A percentile compares a stretch with the other conserved stretches of the same genome.
phyloP scores from a whole-genome alignment of 1,140 invertebrate species.

The Harpegnathos saltator region DNA sequence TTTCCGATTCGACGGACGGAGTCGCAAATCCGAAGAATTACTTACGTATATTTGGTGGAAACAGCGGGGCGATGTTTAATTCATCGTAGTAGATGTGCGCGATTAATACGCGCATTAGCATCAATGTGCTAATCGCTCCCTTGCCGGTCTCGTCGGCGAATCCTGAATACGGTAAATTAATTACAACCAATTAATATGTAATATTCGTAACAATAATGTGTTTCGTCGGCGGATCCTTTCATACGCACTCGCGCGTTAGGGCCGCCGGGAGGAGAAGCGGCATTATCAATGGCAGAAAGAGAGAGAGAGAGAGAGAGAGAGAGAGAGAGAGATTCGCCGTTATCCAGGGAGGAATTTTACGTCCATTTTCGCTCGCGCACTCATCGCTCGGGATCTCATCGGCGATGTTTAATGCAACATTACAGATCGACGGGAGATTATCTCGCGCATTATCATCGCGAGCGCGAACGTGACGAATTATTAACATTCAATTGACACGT shows the following conservation, averaged over 20 bases:
- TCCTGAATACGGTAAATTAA: constrained; percentile 16
- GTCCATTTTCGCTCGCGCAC: too few species aligned
- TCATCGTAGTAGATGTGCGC: background rate
- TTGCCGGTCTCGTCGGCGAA: background rate
- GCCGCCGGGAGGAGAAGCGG: background rate
- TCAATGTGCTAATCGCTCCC: background rate
- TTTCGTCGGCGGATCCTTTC: background rate
- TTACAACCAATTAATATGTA: background rate
- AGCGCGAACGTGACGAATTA: constrained; percentile 38
- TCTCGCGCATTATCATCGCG: constrained; percentile 14
- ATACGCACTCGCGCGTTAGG: background rate
- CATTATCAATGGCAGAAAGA: background rate
- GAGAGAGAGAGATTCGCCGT: background rate
- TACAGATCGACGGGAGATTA: constrained; percentile 24
- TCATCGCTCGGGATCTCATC: background rate
- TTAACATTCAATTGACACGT: constrained; percentile 26
- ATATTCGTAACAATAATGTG: background rate
- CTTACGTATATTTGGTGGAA: constrained; percentile 15
- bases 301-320: too few species aligned
- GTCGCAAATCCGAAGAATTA: constrained; percentile 23
- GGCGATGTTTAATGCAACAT: constrained; percentile 12
- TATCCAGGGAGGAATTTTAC: background rate
- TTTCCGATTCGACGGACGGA: constrained; percentile 16
- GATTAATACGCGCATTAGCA: constrained; percentile 15
- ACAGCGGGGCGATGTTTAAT: constrained; percentile 5